Evolutionary conservation across 2,113 vertebrate species (phyloP).

Genomic region (Quiscalus mexicanus): DNA sequence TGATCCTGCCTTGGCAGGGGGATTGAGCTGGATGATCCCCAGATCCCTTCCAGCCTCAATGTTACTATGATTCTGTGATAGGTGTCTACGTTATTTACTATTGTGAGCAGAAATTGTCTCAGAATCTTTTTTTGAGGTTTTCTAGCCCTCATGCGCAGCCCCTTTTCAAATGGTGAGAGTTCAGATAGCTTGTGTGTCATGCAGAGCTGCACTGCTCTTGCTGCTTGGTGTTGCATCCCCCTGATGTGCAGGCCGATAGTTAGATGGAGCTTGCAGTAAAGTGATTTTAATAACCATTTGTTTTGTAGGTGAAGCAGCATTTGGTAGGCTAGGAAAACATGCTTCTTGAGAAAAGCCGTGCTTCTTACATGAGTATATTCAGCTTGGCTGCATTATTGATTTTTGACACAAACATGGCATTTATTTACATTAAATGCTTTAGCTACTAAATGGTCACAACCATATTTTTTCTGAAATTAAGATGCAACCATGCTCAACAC

Average conservation of each 20-base stretch:
- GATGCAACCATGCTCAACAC: not conserved
- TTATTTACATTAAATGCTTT: not conserved
- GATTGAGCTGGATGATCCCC: not conserved
- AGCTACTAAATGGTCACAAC: not conserved
- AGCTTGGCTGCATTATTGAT: slow-evolving; percentile 2
- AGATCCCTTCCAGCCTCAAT: not conserved
- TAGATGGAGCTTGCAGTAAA: not conserved
- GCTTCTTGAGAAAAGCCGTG: not conserved
- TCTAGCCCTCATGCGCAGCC: accelerated
- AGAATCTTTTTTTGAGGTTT: not conserved
- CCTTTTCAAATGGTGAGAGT: not conserved
- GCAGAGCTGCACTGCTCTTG: not conserved
- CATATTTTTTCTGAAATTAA: not conserved
- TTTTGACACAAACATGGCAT: not conserved
- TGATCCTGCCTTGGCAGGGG: not conserved
- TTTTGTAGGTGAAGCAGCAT: not conserved
- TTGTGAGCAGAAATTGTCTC: not conserved
- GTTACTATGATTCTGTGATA: not conserved
- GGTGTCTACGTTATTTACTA: accelerated
- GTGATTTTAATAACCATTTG: not conserved
- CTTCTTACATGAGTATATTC: not conserved
- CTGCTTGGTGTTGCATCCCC: not conserved
- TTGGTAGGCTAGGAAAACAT: not conserved
- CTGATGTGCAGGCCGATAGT: not conserved
- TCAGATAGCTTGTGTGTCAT: not conserved